These are phyloP conservation scores for Sesamia nonagrioides DNA, from an alignment of 1,140 invertebrate species.

Conservation along the genomic window DNA sequence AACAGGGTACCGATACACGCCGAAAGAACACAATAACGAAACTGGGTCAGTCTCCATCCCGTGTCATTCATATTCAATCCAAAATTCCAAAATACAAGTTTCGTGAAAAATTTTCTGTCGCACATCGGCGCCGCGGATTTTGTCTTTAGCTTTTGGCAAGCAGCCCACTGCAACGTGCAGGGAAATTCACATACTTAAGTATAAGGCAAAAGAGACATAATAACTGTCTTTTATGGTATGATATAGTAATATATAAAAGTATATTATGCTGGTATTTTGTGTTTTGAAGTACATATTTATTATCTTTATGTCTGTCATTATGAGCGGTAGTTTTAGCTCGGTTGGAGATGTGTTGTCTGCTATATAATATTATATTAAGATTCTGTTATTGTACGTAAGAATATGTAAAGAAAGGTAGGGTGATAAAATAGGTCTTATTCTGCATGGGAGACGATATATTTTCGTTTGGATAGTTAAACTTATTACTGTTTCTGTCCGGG, in stretches of 20 bases:
- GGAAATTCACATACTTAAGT: conserved; percentile 27
- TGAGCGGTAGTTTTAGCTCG: conserved; percentile 3
- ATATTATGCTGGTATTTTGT: conserved; percentile 25
- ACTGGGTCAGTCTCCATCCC: not conserved
- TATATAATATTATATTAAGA: no score
- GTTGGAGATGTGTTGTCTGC: not conserved
- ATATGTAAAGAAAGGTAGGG: no score
- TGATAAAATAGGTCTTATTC: no score
- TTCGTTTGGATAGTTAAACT: no score
- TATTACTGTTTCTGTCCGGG: no score
- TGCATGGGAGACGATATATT: no score
- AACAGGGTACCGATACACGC: not conserved
- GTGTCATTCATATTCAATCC: conserved; percentile 20
- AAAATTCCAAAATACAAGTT: conserved; percentile 21
- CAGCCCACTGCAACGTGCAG: conserved; percentile 26
- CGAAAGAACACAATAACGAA: not conserved
- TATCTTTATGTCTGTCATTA: conserved; percentile 35
- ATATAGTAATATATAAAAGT: conserved; percentile 24
- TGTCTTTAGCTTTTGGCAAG: conserved; percentile 26
- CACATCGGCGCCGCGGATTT: conserved; percentile 2
- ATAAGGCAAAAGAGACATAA: conserved; percentile 35
- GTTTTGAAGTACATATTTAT: conserved; percentile 16
- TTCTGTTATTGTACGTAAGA: no score
- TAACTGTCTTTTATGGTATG: conserved; percentile 37
- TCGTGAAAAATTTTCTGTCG: conserved; percentile 28